These are phyloP conservation scores for Ammodytes dubius DNA, from an alignment of 2,113 vertebrate genomes.

Conservation along the genomic window DNA sequence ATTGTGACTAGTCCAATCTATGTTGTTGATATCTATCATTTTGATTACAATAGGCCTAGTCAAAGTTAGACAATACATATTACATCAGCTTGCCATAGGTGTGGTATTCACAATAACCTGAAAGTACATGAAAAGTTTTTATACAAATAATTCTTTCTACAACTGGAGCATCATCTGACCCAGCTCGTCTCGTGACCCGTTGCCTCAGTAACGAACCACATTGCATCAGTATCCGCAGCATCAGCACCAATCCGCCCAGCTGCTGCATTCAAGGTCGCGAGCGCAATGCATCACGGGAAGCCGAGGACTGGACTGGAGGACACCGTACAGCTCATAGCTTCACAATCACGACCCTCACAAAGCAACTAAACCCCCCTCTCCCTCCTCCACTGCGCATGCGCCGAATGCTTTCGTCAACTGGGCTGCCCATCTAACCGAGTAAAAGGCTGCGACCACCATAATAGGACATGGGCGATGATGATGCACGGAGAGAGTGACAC, in stretches of 20 bases:
- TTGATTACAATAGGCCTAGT: too few species aligned
- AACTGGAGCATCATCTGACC: background rate
- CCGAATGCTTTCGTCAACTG: background rate
- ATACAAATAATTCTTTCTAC: background rate
- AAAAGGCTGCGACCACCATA: slow-evolving; percentile 19
- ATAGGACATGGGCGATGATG: slow-evolving; percentile 37
- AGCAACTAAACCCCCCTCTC: too few species aligned
- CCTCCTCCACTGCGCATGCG: slow-evolving; percentile 33
- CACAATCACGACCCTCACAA: background rate
- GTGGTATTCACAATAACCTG: background rate
- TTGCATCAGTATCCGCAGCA: slow-evolving; percentile 75
- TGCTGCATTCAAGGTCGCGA: slow-evolving; percentile 76
- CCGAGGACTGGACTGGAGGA: slow-evolving; percentile 10
- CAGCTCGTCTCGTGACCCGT: slow-evolving; percentile 13
- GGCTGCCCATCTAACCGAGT: slow-evolving; percentile 48
- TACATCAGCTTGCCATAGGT: too few species aligned
- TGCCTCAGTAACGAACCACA: slow-evolving; percentile 28
- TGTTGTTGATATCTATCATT: too few species aligned
- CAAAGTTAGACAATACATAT: too few species aligned
- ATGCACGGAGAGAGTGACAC: slow-evolving; percentile 11
- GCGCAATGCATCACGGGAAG: slow-evolving; percentile 73
- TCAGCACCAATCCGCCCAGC: slow-evolving; percentile 41
- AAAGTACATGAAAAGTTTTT: background rate
- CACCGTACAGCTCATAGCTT: background rate
- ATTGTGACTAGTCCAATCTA: too few species aligned